Conservation (phyloP, 1,140 invertebrate species). For the Cephus cinctus region DNA sequence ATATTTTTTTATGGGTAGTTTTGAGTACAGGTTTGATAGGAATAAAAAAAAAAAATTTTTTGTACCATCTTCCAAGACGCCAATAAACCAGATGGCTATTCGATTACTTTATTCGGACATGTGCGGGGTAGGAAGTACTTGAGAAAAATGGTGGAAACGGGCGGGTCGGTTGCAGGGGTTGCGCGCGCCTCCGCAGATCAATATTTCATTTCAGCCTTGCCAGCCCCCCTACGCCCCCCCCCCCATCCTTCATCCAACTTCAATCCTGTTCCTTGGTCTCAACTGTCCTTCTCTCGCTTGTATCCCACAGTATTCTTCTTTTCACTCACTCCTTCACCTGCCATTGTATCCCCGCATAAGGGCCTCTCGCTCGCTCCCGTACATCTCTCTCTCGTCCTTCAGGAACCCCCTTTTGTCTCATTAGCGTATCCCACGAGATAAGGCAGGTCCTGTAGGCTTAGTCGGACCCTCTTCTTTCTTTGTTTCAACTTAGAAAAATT, state of each 20-base stretch:
- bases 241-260: conserved; percentile 22
- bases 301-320: neutral
- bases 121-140: neutral
- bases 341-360: conserved; percentile 10
- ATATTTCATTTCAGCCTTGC: conserved; percentile 54
- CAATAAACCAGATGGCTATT: too few relatives aligned
- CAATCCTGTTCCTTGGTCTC: neutral
- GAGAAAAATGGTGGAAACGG: conserved; percentile 23
- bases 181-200: conserved; percentile 54
- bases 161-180: conserved; percentile 52
- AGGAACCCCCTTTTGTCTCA: conserved; percentile 19
- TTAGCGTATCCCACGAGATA: neutral
- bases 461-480: too few relatives aligned
- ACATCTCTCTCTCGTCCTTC: conserved; percentile 24
- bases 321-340: neutral
- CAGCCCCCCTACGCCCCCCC: conserved; percentile 26
- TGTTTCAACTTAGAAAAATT: too few relatives aligned
- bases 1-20: too few relatives aligned
- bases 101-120: too few relatives aligned
- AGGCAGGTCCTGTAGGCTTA: too few relatives aligned
- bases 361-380: conserved; percentile 21
- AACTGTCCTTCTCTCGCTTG: neutral
- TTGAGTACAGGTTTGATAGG: too few relatives aligned
- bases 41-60: too few relatives aligned
- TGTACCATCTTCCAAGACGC: too few relatives aligned